These are phyloP conservation scores for Pycnonotus jocosus DNA, from an alignment of 2,113 vertebrate genomes.

Conservation along the genomic window DNA sequence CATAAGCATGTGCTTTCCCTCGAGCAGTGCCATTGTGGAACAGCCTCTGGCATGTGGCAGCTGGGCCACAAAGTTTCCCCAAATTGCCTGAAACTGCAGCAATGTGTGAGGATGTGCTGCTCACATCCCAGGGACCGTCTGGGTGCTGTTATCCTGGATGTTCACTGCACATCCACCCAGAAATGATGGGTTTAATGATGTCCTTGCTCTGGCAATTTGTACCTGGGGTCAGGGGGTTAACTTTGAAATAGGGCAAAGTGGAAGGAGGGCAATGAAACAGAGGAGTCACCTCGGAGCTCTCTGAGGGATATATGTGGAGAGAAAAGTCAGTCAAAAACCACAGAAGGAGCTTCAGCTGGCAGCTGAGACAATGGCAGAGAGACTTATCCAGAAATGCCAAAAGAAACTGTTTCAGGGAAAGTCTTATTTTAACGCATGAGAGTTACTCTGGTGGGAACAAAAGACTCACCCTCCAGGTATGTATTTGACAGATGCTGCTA, in stretches of 20 bases:
- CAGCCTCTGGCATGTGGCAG: neutral
- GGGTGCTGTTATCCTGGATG: neutral
- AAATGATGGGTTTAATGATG: constrained; percentile 21
- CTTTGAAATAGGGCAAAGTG: neutral
- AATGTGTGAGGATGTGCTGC: neutral
- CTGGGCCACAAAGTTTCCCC: neutral
- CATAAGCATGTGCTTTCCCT: neutral
- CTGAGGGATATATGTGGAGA: neutral
- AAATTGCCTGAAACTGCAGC: neutral
- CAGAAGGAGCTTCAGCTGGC: neutral
- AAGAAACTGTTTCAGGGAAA: neutral
- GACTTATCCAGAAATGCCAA: constrained; percentile 3
- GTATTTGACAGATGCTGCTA: constrained; percentile 33
- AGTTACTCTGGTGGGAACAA: constrained; percentile 34
- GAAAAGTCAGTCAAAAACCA: constrained; percentile 30
- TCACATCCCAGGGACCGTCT: neutral
- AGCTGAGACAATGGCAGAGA: constrained; percentile 12
- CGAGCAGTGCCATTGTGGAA: neutral
- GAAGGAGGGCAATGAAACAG: neutral
- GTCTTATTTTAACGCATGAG: constrained; percentile 6
- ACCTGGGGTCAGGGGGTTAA: constrained; percentile 16
- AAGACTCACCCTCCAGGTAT: constrained; percentile 5
- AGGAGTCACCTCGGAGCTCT: neutral
- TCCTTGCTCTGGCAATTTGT: constrained; percentile 22
- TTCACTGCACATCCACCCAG: neutral